Conservation (phyloP, 1,140 invertebrate genomes). For the Drosophila subpulchrella region DNA sequence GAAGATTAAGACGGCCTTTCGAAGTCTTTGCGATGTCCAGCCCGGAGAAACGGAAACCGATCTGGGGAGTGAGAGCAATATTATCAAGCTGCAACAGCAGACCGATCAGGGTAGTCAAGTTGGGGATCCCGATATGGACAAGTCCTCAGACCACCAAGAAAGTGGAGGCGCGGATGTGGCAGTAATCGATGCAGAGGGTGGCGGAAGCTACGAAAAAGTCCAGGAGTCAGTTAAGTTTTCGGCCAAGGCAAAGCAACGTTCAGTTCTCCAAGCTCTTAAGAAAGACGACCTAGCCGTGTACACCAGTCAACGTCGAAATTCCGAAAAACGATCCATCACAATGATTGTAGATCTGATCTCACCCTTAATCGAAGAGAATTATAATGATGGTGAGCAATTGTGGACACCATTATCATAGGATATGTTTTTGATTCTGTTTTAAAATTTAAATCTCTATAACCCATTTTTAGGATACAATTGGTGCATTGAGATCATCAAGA, state of each 20-base stretch:
- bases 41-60: constrained; percentile 93
- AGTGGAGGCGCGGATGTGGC: constrained; percentile 51
- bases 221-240: constrained; percentile 34
- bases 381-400: constrained; percentile 87
- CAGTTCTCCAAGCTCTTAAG: constrained; percentile 91
- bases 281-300: constrained; percentile 92
- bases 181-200: constrained; percentile 53
- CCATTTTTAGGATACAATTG: constrained; percentile 87
- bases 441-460: too few species aligned
- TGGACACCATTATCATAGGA: too few species aligned
- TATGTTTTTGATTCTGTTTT: too few species aligned
- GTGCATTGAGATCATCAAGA: constrained; percentile 93
- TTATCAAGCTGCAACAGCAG: constrained; percentile 75
- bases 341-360: constrained; percentile 97
- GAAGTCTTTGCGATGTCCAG: constrained; percentile 94
- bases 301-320: constrained; percentile 90
- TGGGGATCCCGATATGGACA: constrained; percentile 29
- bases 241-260: constrained; percentile 60
- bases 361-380: constrained; percentile 92
- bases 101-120: constrained; percentile 46
- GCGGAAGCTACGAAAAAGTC: constrained; percentile 37
- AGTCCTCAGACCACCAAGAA: constrained; percentile 10
- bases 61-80: constrained; percentile 87
- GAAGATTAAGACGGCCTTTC: constrained; percentile 97
- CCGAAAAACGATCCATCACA: constrained; percentile 94